Evolutionary conservation across 2,113 vertebrate species (phyloP).

Genomic region (Eublepharis macularius): DNA sequence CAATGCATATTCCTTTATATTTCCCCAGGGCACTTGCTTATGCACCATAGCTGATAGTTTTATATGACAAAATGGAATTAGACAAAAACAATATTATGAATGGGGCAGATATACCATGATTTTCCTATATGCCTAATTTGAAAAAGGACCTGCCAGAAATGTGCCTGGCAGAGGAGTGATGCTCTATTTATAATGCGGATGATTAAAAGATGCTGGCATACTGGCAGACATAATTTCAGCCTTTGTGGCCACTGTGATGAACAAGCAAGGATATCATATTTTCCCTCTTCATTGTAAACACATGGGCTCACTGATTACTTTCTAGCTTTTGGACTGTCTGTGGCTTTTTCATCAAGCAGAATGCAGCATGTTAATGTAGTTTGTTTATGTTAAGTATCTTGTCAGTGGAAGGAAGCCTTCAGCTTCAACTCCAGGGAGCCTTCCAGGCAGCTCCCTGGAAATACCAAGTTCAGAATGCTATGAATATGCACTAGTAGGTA

Average conservation of each 20-base stretch:
- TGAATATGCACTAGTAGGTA: not conserved
- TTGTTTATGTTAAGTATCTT: slow-evolving; percentile 1
- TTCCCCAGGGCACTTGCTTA: not conserved
- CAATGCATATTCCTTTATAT: not conserved
- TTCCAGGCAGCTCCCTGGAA: not conserved
- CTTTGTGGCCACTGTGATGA: slow-evolving; percentile 35
- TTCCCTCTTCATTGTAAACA: slow-evolving; percentile 38
- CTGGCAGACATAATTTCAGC: not conserved
- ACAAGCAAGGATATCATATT: slow-evolving; percentile 1
- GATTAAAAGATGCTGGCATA: slow-evolving; percentile 25
- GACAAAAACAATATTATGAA: not conserved
- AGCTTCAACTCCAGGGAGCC: too few species aligned
- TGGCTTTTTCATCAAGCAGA: slow-evolving; percentile 15
- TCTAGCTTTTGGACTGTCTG: slow-evolving; percentile 5
- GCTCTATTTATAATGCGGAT: not conserved
- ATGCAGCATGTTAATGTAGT: not conserved
- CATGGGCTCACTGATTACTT: slow-evolving; percentile 11
- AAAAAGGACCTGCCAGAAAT: not conserved
- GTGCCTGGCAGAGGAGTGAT: not conserved
- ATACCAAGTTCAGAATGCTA: not conserved
- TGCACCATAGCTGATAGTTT: not conserved
- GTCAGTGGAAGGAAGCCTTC: not conserved
- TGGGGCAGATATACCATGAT: not conserved
- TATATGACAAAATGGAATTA: not conserved
- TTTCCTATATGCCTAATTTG: slow-evolving; percentile 1